These are phyloP conservation scores for Camponotus floridanus DNA, from an alignment of 1,140 invertebrate species.

Conservation along the genomic window DNA sequence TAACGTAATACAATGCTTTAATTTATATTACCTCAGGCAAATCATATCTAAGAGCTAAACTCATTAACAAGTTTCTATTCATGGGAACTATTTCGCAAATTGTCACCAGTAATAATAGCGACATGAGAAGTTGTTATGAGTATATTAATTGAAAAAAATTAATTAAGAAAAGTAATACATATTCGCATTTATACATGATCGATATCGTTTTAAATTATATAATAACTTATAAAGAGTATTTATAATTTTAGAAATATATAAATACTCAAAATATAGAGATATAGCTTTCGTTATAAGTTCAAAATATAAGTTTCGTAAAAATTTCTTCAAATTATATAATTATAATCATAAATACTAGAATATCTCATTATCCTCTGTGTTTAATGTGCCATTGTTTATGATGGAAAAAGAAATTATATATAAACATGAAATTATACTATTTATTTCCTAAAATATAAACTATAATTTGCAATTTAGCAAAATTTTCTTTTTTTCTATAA, in stretches of 20 bases:
- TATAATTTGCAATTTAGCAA: not conserved
- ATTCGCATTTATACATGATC: not conserved
- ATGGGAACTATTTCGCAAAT: constrained; percentile 31
- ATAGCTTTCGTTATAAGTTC: not conserved
- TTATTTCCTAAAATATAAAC: not conserved
- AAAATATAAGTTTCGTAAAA: constrained; percentile 3
- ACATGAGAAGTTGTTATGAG: constrained; percentile 1
- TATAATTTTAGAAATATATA: not conserved
- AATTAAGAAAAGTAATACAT: constrained; percentile 2
- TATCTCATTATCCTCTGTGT: not conserved
- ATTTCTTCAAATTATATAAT: not conserved
- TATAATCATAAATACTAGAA: not conserved
- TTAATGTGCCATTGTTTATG: not conserved
- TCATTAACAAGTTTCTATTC: constrained; percentile 62
- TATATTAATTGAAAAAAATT: constrained; percentile 31
- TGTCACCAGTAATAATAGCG: constrained; percentile 28
- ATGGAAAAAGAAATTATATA: not conserved
- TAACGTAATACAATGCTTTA: constrained; percentile 57
- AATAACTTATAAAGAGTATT: constrained; percentile 9
- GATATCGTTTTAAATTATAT: not conserved
- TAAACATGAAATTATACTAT: not conserved
- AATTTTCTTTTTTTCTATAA: not conserved
- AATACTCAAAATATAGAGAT: not conserved
- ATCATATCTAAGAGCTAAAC: constrained; percentile 42
- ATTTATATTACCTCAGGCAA: constrained; percentile 48